Base-by-base conservation (phyloP, 2,797 vertebrate species). In the Platalea minor region DNA sequence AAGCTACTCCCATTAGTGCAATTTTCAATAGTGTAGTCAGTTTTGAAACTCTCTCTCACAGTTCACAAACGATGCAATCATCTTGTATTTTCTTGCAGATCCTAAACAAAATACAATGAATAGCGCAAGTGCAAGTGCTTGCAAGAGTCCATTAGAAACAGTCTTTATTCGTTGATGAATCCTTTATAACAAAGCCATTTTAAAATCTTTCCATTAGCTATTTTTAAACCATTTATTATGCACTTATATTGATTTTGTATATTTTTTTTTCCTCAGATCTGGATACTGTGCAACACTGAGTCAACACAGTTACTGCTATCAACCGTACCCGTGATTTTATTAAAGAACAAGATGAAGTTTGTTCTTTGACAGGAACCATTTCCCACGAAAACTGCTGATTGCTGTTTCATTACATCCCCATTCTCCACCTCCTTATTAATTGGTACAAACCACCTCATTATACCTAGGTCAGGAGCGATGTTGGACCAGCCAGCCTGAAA, bases 141-240 rank as follows among this genome's bases (percentile, higher is more conserved):
- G 53, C 57, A 68, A 8, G 69, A 53, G 53, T 12, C 85, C 93
- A 64, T 91, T 84, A 84, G 46, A 48, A 88, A 37, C 29, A 78
- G 25, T 29, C 73, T 95, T 91, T 78, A 54, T 28, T 78, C 89
- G 86, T 70, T 95, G 89, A 93, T 79, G 93, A 94, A 93, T 84
- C 75, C 76, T 78, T 75, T 48, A n/a, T 72, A 88, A 80, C 87
- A 82, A 91, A 90, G 53, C 76, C 61, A 33, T 79, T 91, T 81
- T 41, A 35, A 88, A 69, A 63, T 20, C 51, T 88, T 72, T 29
- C 85, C 93, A 63, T 76, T 25, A 77, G 72, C 64, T 97, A 85
- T 92, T 96, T 96, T 92, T 28, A 91, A 87, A 17, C 25, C 43
- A 70, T 82, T 93, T 91, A 26, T 90, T 87, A 60, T 59, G 77